A percentile compares a stretch with the other conserved stretches of the same genome.
phyloP scores from a whole-genome alignment of 2,113 vertebrate species.

The Paramisgurnus dabryanus region DNA sequence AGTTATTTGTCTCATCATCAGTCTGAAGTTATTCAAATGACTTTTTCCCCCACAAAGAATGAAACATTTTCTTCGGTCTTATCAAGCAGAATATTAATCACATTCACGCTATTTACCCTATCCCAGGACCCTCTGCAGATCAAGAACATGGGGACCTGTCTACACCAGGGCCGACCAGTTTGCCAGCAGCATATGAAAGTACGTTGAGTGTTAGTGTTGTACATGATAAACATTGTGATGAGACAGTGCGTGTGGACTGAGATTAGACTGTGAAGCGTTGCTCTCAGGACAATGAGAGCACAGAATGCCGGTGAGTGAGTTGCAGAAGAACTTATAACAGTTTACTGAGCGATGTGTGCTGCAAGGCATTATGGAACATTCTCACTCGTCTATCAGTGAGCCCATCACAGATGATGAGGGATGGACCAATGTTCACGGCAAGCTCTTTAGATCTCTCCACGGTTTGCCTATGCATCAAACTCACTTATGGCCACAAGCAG shows the following conservation, averaged over 20 bases:
- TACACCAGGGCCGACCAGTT: conserved; percentile 6
- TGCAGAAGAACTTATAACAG: neutral
- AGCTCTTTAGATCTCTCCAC: neutral
- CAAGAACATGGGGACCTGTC: conserved; percentile 6
- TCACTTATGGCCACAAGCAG: neutral
- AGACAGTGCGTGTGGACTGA: neutral
- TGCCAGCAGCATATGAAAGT: conserved; percentile 15
- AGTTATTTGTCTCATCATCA: conserved; percentile 28
- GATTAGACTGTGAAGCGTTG: neutral
- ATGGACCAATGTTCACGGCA: neutral
- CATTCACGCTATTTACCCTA: conserved; percentile 24
- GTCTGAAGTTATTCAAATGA: neutral
- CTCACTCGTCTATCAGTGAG: neutral
- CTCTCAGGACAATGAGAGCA: neutral
- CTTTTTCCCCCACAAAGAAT: conserved; percentile 1
- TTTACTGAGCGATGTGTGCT: neutral
- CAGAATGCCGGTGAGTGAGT: neutral
- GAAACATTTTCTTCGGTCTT: conserved; percentile 13
- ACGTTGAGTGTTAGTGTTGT: conserved; percentile 11
- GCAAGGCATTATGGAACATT: neutral
- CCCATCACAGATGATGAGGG: neutral
- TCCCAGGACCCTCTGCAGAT: neutral
- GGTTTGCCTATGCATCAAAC: neutral
- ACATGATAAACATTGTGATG: conserved; percentile 24
- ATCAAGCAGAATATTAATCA: conserved; percentile 38